Base-by-base conservation (phyloP, 2,797 vertebrate genomes). In the Cryptoprocta ferox region DNA sequence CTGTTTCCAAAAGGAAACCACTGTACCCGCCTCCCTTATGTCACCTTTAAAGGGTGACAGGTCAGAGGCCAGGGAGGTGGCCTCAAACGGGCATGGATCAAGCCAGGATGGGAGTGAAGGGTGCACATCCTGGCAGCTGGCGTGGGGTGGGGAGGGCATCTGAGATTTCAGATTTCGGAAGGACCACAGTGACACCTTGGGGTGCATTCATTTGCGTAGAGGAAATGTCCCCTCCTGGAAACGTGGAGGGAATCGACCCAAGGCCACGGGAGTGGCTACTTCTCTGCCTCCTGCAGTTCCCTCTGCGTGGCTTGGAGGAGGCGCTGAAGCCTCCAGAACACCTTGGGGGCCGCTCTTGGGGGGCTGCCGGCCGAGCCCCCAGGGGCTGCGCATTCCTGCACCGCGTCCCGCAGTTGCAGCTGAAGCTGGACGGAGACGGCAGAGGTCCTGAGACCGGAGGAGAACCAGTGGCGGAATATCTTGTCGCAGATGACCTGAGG, bases 401-500 rank as follows among this genome's bases (percentile, higher is more conserved):
- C 99, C 0, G 99, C 99, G 15, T 98, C 97, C 98, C 99, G 99
- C 90, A 99, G 97, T 98, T 99, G 99, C 92, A 98, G 98, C 99
- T 99, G 99, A 35, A 99, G 99, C 0, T 99, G 99, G 42, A 98
- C 97, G 16, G 98, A 99, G 9, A 99, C 79, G 45, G 98, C 98
- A 0, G 98, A 97, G 18, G 99, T 99, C 24, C 99, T 97, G 91
- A 99, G 98, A 0, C 98, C 97, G 0, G 99, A 99, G 91, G 99
- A 99, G 94, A 99, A 99, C 99, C 99, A 99, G 2, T 98, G 99
- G 8, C 99, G 98, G 98, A 99, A 99, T 97, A 99, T 99, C 98
- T 99, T 99, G 98, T 99, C 99, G 98, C 99, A 99, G 68, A 99
- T 99, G 82, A 99, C 99, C 99, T 99, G 98, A 24, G 89, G 89